Conservation (phyloP, 2,113 vertebrate genomes). For the zebrafish (Danio rerio) region GRCz12tu NC_133180.1:12859001-12859500, state of each 20-base stretch:
- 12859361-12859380: not conserved
- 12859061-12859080: constrained; percentile 20
- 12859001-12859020: constrained; percentile 28
- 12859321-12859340: too few species aligned
- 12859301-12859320: too few species aligned
- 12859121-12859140: constrained; percentile 37
- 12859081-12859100: not conserved
- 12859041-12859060: constrained; percentile 1
- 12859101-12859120: not conserved
- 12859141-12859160: constrained; percentile 7
- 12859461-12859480: too few species aligned
- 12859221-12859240: not conserved
- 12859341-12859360: not conserved
- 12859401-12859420: too few species aligned
- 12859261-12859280: not conserved
- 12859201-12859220: not conserved
- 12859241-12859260: not conserved
- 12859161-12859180: constrained; percentile 1
- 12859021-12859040: constrained; percentile 27
- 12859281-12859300: not conserved
- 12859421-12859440: too few species aligned
- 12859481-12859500: too few species aligned
- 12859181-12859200: not conserved
- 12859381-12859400: not conserved
- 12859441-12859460: too few species aligned